phyloP scores from a whole-genome alignment of 2,113 vertebrate genomes.

The Rynchops niger region DNA sequence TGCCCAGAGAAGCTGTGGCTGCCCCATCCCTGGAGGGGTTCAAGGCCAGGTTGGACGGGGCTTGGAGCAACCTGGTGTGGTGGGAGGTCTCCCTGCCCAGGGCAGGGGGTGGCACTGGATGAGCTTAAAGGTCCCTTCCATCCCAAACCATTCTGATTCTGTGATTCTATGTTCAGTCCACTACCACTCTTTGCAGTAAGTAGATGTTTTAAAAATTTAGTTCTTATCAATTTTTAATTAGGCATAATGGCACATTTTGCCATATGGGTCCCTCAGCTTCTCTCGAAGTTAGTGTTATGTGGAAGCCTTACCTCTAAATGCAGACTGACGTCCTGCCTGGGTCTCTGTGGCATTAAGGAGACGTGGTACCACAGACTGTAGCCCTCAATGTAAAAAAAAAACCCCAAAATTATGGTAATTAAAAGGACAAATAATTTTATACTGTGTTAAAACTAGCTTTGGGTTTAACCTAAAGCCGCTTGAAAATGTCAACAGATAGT shows the following conservation, averaged over 20 bases:
- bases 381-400: background rate
- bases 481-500: background rate
- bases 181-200: background rate
- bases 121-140: background rate
- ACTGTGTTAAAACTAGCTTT: background rate
- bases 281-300: accelerated
- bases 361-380: background rate
- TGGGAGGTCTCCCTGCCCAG: background rate
- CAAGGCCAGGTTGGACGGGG: background rate
- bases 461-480: background rate
- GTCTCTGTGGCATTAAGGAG: background rate
- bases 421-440: background rate
- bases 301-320: background rate
- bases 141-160: background rate
- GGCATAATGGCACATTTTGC: background rate
- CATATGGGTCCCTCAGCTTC: background rate
- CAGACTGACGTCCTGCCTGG: background rate
- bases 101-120: background rate
- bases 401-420: background rate
- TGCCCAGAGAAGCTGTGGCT: background rate
- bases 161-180: background rate
- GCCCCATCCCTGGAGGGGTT: background rate
- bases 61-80: background rate
- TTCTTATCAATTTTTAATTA: background rate
- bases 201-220: background rate